These are phyloP conservation scores for Atopsyche davidsoni DNA, from an alignment of 1,140 invertebrate genomes.

Conservation along the genomic window DNA sequence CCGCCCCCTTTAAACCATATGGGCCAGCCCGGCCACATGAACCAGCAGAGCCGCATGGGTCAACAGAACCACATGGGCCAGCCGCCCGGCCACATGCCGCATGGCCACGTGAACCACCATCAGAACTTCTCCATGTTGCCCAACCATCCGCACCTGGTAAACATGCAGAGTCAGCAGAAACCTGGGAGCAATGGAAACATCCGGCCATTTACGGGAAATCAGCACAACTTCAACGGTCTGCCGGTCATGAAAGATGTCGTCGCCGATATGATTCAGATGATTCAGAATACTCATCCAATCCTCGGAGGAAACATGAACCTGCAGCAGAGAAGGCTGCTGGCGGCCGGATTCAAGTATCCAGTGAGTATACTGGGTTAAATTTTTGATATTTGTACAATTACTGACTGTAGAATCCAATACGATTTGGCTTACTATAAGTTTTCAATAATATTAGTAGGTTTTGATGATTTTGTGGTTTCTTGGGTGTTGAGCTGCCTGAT, in stretches of 20 bases:
- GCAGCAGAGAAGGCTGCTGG: conserved; percentile 37
- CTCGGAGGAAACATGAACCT: too few species aligned
- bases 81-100: not conserved
- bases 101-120: conserved; percentile 17
- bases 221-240: not conserved
- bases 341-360: conserved; percentile 5
- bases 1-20: not conserved
- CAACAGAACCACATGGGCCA: conserved; percentile 1
- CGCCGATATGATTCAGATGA: conserved; percentile 45
- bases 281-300: conserved; percentile 55
- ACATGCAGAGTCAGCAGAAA: not conserved
- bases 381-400: too few species aligned
- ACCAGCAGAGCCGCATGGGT: not conserved
- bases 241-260: not conserved
- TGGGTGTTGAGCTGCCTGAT: too few species aligned
- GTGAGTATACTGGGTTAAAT: too few species aligned
- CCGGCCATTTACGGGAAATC: not conserved
- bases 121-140: not conserved
- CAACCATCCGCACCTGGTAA: conserved; percentile 3
- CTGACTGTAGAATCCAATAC: too few species aligned
- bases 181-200: not conserved
- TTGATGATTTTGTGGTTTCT: too few species aligned
- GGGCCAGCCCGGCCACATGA: not conserved
- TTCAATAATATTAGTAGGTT: too few species aligned
- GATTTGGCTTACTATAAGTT: too few species aligned